phyloP scores from a whole-genome alignment of 1,140 invertebrate genomes.

The Streblospio benedicti region DNA sequence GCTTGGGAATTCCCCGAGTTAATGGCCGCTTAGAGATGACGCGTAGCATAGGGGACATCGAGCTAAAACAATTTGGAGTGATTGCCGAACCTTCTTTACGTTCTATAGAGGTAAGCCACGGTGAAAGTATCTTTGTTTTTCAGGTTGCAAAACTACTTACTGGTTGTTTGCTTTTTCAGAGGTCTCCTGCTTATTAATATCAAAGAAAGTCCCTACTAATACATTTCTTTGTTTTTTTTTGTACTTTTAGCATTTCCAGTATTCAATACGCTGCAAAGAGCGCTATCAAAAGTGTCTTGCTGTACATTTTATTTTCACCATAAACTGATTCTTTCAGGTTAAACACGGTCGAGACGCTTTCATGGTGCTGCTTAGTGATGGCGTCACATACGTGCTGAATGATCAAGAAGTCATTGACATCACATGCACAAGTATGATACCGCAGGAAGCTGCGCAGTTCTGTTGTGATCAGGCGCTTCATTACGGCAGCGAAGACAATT shows the following conservation, averaged over 20 bases:
- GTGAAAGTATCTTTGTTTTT: neutral
- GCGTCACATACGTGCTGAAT: conserved; percentile 50
- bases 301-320: too few relatives aligned
- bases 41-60: conserved; percentile 54
- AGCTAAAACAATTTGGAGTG: conserved; percentile 53
- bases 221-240: too few relatives aligned
- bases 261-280: too few relatives aligned
- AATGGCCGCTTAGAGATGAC: conserved; percentile 54
- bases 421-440: conserved; percentile 46
- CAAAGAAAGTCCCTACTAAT: too few relatives aligned
- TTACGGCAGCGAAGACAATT: conserved; percentile 54
- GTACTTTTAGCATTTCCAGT: too few relatives aligned
- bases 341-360: conserved; percentile 54
- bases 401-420: conserved; percentile 52
- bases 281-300: too few relatives aligned
- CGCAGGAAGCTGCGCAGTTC: conserved; percentile 49
- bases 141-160: too few relatives aligned
- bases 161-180: too few relatives aligned
- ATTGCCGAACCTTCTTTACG: conserved; percentile 49
- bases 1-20: conserved; percentile 37
- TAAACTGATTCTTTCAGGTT: conserved; percentile 47
- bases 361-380: conserved; percentile 52
- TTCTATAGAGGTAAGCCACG: conserved; percentile 39
- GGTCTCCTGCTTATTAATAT: too few relatives aligned
- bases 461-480: conserved; percentile 52